Base-by-base conservation (phyloP, 2,888 invertebrate genomes). In the Phyllotreta cruciferae region DNA sequence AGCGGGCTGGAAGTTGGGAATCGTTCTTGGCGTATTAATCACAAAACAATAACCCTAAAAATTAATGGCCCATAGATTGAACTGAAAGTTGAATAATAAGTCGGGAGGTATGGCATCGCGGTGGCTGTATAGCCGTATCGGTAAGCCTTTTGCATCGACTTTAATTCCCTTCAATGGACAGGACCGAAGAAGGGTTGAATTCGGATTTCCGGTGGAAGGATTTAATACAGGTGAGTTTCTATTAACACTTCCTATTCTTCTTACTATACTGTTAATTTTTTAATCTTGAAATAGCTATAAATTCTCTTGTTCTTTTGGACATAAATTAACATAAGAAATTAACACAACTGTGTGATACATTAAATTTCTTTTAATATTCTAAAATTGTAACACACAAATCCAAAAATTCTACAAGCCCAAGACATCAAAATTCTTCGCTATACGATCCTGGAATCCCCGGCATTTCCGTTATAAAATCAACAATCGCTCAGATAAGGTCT, bases 401-500 rank as follows among this genome's bases (percentile, higher is more conserved):
- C n/a, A n/a, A n/a, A n/a, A n/a, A n/a, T n/a, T n/a, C n/a, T n/a
- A n/a, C n/a, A n/a, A n/a, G n/a, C n/a, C n/a, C n/a, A n/a, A n/a
- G n/a, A n/a, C n/a, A n/a, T n/a, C n/a, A n/a, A n/a, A n/a, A n/a
- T n/a, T n/a, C n/a, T n/a, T n/a, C n/a, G n/a, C n/a, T n/a, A n/a
- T n/a, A n/a, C n/a, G 38, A 35, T 53, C 52, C 52, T 52, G 37
- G 36, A 7, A 1, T 36, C 37, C 13, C 55, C 50, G 11, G 34
- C 24, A 1, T 35, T 38, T 37, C 56, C 64, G 57, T 52, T 50
- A 60, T 60, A 67, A 74, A 77, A 73, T 77, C 76, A 77, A 77
- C 78, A 78, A 77, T 77, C 77, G 75, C 74, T 77, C 76, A 78
- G 78, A 78, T 78, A 77, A 77, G 70, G 71, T 77, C 74, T 78